phyloP scores from a whole-genome alignment of 1,140 invertebrate genomes.

The Drosophila pectinifera region DNA sequence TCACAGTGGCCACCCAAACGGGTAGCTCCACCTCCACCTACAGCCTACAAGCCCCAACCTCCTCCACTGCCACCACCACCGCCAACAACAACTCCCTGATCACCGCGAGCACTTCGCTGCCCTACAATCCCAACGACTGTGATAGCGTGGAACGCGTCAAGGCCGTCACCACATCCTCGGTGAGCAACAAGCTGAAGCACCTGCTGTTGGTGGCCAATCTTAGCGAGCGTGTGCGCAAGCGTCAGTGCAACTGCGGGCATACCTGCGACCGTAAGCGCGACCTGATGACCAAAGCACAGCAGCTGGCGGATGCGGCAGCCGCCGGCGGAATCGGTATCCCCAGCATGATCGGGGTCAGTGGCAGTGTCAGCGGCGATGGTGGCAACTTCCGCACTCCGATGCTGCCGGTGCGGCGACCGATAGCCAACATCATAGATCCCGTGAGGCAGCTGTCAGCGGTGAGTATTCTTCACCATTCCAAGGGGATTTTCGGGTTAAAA shows the following conservation, averaged over 20 bases:
- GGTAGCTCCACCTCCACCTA: not conserved
- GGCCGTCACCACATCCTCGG: conserved; percentile 63
- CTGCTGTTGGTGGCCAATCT: conserved; percentile 81
- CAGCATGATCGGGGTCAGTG: not conserved
- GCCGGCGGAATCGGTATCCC: no score
- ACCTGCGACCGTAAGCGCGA: conserved; percentile 77
- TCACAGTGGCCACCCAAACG: conserved; percentile 9
- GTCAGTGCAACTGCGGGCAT: conserved; percentile 80
- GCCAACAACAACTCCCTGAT: not conserved
- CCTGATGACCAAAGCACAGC: conserved; percentile 59
- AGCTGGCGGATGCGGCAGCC: conserved; percentile 53
- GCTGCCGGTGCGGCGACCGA: conserved; percentile 69
- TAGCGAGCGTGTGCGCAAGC: conserved; percentile 77
- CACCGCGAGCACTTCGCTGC: conserved; percentile 38
- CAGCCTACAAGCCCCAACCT: not conserved
- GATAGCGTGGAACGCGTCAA: conserved; percentile 76
- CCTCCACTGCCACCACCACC: not conserved
- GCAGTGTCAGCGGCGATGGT: conserved; percentile 8
- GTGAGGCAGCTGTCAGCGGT: conserved; percentile 67
- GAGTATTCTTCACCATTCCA: not conserved
- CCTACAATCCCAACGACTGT: conserved; percentile 80
- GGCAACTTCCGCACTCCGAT: conserved; percentile 76
- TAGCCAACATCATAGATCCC: conserved; percentile 68
- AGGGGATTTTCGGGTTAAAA: no score
- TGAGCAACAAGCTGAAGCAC: conserved; percentile 83